Conservation (phyloP, 1,140 invertebrate genomes). For the Drosophila orena region DNA sequence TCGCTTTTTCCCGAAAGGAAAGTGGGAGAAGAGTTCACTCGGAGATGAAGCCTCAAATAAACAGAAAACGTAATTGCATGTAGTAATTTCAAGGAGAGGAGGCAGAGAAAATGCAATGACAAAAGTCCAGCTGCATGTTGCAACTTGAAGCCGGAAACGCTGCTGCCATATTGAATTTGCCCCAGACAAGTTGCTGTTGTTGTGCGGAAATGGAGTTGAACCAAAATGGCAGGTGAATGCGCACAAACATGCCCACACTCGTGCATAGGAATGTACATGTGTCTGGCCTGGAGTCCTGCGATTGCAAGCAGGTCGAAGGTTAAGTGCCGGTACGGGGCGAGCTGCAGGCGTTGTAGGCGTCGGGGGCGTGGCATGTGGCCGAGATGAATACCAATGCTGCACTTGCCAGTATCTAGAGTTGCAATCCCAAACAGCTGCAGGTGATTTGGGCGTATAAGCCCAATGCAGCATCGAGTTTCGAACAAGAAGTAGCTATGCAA, state of each 20-base stretch:
- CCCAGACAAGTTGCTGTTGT: conserved; percentile 43
- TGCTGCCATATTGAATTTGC: conserved; percentile 71
- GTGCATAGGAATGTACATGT: no score
- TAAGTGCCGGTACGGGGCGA: conserved; percentile 3
- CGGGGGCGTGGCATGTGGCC: conserved; percentile 9
- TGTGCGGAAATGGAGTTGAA: conserved; percentile 33
- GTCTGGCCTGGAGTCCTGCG: conserved; percentile 2
- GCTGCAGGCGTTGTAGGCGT: background rate
- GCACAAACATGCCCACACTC: no score
- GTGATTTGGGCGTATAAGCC: background rate
- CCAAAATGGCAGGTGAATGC: background rate
- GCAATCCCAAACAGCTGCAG: background rate
- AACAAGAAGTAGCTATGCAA: no score
- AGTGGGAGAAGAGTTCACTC: conserved; percentile 26
- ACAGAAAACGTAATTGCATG: conserved; percentile 74
- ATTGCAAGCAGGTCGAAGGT: conserved; percentile 13
- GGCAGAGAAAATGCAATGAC: conserved; percentile 8
- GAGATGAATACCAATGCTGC: background rate
- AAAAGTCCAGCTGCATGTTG: conserved; percentile 32
- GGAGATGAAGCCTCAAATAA: conserved; percentile 67
- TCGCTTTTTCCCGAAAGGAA: conserved; percentile 10
- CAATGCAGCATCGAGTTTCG: background rate
- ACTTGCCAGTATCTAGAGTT: background rate
- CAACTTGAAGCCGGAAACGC: conserved; percentile 65
- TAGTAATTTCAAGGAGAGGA: conserved; percentile 3